A percentile compares a stretch with the other conserved stretches of the same genome.
phyloP scores from a whole-genome alignment of 1,140 invertebrate species.

The Panagrolaimus sp. region DNA sequence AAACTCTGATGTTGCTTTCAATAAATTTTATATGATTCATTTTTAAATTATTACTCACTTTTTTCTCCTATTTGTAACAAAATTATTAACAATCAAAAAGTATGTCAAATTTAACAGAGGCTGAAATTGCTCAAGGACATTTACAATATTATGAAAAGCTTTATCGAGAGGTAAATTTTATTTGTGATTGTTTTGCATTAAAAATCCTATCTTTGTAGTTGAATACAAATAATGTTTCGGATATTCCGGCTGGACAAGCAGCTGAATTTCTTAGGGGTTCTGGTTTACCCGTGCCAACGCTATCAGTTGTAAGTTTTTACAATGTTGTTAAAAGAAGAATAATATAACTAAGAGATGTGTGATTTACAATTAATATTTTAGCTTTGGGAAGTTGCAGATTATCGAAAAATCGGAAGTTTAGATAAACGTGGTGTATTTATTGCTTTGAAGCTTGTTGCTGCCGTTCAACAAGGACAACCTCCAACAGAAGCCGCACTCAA shows the following conservation, averaged over 20 bases:
- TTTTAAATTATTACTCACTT: neutral
- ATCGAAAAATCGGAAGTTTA: conserved; percentile 15
- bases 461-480: conserved; percentile 21
- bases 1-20: too few relatives aligned
- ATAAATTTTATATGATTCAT: neutral
- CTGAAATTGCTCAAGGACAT: conserved; percentile 7
- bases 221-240: neutral
- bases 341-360: too few relatives aligned
- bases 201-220: conserved; percentile 11
- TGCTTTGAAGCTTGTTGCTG: conserved; percentile 26
- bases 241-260: conserved; percentile 5
- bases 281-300: neutral
- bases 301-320: neutral
- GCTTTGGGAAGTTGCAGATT: conserved; percentile 28
- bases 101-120: neutral
- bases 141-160: conserved; percentile 10
- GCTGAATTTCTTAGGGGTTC: conserved; percentile 6
- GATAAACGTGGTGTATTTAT: conserved; percentile 24
- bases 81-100: neutral
- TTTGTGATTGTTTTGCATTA: conserved; percentile 12
- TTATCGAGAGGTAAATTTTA: conserved; percentile 7
- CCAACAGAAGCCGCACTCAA: conserved; percentile 11
- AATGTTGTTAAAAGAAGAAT: neutral
- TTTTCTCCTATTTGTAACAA: neutral
- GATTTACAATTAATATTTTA: neutral